A percentile compares a stretch with the other conserved stretches of the same genome.
Evolutionary conservation across 2,113 vertebrate species (phyloP).

Genomic region (Vanacampus margaritifer): DNA sequence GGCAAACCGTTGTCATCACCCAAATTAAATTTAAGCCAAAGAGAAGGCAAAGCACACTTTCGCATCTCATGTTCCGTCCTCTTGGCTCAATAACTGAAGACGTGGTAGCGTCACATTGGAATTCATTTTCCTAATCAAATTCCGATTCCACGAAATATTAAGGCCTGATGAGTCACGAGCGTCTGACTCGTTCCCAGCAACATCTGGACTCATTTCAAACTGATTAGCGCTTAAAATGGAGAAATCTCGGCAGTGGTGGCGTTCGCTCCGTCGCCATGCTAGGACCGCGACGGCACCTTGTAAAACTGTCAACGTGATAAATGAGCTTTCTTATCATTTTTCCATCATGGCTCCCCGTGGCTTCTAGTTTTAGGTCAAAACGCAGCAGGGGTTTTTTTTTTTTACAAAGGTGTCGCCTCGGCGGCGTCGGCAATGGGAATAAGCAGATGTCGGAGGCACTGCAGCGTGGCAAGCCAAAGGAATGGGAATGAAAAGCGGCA

Average conservation of each 20-base stretch:
- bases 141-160: slow-evolving; percentile 1
- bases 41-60: too few species aligned
- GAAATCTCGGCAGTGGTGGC: background rate
- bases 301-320: slow-evolving; percentile 3
- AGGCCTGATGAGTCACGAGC: slow-evolving; percentile 5
- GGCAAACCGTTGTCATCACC: too few species aligned
- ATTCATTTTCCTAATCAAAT: slow-evolving; percentile 7
- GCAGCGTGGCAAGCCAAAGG: slow-evolving; percentile 9
- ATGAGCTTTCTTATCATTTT: slow-evolving; percentile 9
- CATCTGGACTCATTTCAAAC: slow-evolving; percentile 18
- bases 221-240: background rate
- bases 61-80: background rate
- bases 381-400: background rate
- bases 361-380: slow-evolving; percentile 15
- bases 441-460: slow-evolving; percentile 3
- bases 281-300: background rate
- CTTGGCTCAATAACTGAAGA: slow-evolving; percentile 4
- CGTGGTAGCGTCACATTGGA: slow-evolving; percentile 9
- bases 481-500: slow-evolving; percentile 11
- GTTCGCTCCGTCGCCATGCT: background rate
- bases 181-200: slow-evolving; percentile 6
- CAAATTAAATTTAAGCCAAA: too few species aligned
- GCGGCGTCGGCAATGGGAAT: slow-evolving; percentile 6
- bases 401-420: background rate
- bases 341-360: background rate